Evolutionary conservation across 2,797 vertebrate genomes (phyloP).

Genomic region (Phylloscopus collybita): DNA sequence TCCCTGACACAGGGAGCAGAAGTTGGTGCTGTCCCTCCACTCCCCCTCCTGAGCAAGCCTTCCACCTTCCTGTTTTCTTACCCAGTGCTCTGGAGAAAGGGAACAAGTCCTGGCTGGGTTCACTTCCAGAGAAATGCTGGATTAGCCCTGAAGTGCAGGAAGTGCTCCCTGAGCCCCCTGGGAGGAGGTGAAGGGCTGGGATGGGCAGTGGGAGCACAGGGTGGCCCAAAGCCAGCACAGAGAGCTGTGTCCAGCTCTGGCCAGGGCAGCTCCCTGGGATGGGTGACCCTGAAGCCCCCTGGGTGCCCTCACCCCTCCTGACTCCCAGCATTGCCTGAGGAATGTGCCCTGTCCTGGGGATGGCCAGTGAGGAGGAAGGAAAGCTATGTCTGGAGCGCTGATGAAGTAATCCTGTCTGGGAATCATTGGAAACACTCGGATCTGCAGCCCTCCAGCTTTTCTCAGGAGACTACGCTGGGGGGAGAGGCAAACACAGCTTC

Average conservation of each 20-base stretch:
- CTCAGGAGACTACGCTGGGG: slow-evolving; percentile 5
- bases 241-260: neutral
- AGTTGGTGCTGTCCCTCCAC: neutral
- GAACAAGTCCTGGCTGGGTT: neutral
- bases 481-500: slow-evolving; percentile 26
- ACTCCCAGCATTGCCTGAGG: neutral
- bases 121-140: neutral
- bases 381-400: neutral
- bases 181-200: neutral
- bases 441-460: slow-evolving; percentile 32
- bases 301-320: neutral
- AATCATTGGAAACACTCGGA: slow-evolving; percentile 6
- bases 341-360: slow-evolving; percentile 4
- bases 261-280: neutral
- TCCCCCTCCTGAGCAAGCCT: neutral
- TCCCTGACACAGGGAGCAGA: neutral
- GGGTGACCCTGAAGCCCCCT: neutral
- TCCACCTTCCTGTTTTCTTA: neutral
- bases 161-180: neutral
- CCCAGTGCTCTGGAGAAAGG: neutral
- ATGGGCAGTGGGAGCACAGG: neutral
- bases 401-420: slow-evolving; percentile 56
- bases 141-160: neutral
- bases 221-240: neutral
- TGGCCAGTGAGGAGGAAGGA: neutral